phyloP scores from a whole-genome alignment of 2,113 vertebrate genomes.

The Cricetomys ansorgei region DNA sequence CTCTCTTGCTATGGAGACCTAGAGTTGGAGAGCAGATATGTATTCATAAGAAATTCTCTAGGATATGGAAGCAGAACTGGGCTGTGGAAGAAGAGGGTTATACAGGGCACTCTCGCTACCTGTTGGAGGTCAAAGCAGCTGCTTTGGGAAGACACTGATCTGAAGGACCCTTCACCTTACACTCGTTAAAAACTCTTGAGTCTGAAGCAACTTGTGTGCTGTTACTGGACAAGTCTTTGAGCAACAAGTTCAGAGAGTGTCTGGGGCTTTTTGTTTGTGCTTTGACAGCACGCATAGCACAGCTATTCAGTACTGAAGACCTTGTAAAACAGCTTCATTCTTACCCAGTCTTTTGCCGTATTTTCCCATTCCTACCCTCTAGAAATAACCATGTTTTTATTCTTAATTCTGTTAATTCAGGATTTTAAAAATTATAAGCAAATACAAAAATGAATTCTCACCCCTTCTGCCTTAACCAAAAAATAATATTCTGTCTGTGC shows the following conservation, averaged over 20 bases:
- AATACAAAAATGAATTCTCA: slow-evolving; percentile 36
- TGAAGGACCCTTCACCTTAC: neutral
- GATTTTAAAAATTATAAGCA: slow-evolving; percentile 40
- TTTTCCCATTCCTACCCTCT: neutral
- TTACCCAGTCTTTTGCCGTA: neutral
- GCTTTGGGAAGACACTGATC: neutral
- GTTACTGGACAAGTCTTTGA: neutral
- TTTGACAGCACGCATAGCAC: neutral
- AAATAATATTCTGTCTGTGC: neutral
- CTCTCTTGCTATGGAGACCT: neutral
- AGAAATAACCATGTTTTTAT: slow-evolving; percentile 6
- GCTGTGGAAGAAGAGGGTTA: neutral
- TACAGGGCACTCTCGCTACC: neutral
- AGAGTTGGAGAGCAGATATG: neutral
- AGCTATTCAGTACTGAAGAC: slow-evolving; percentile 3
- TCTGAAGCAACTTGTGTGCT: slow-evolving; percentile 18
- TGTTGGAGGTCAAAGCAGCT: neutral
- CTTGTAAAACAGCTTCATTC: neutral
- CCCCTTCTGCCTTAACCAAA: neutral
- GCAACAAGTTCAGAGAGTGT: neutral
- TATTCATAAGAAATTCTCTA: neutral
- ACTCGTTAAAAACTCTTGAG: neutral
- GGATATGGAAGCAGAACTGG: neutral
- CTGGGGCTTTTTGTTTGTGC: slow-evolving; percentile 33
- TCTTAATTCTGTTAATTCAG: neutral